Percentiles rank a stretch among this genome's conserved stretches.
Evolutionary conservation across 2,113 vertebrate genomes (phyloP).

Genomic region (Sciurus niger): DNA sequence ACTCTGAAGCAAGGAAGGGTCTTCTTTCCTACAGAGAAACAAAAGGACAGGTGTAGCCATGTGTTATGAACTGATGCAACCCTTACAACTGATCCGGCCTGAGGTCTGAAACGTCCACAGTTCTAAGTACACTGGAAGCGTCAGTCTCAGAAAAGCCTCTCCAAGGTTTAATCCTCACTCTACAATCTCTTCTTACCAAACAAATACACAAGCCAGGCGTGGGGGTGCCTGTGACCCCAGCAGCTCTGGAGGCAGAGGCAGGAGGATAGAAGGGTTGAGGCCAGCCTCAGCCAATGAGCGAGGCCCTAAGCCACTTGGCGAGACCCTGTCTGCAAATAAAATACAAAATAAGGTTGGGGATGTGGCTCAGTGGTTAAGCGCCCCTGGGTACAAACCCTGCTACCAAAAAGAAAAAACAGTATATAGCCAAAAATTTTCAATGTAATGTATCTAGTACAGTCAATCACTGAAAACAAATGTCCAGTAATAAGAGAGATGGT

Average conservation of each 20-base stretch:
- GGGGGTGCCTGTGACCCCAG: too few species aligned
- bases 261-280: too few species aligned
- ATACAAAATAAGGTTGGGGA: too few species aligned
- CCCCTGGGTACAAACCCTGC: too few species aligned
- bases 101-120: neutral
- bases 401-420: neutral
- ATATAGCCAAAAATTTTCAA: neutral
- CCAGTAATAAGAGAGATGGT: neutral
- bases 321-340: too few species aligned
- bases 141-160: neutral
- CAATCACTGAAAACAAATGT: neutral
- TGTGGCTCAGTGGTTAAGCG: too few species aligned
- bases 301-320: too few species aligned
- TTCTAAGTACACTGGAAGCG: neutral
- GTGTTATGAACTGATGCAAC: neutral
- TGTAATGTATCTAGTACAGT: neutral
- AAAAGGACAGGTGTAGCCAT: neutral
- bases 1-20: conserved; percentile 97
- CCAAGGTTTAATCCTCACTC: neutral
- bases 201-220: neutral
- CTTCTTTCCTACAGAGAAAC: conserved; percentile 92
- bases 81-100: neutral
- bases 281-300: too few species aligned
- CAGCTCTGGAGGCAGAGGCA: too few species aligned
- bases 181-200: neutral